Base-by-base conservation (phyloP, 2,797 vertebrate genomes). In the Myioborus melanocephalus region DNA sequence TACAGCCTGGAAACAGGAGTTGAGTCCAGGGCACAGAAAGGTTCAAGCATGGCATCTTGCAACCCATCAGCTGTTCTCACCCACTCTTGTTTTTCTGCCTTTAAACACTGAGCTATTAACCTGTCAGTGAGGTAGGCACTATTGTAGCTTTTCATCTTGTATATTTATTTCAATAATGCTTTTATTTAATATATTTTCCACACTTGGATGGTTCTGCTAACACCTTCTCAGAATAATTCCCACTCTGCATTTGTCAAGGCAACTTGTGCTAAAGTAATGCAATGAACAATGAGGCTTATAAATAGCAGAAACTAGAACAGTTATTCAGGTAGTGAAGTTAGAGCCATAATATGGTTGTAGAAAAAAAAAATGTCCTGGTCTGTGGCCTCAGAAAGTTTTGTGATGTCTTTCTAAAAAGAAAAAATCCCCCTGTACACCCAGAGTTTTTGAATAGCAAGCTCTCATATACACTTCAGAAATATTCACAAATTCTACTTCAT, bases 151-250 rank as follows among this genome's bases (percentile, higher is more conserved):
- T 92, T 87, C 22, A 72, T 44, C 72, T 81, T 2, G 0, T 68
- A 20, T 80, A 86, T 90, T 85, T 92, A 93, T 93, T 92, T 93
- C 85, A 79, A 72, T 87, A 82, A 94, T 55, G 46, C 35, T 84
- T 86, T 90, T 83, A 83, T 86, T 91, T 75, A 88, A 83, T 91
- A 34, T 83, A 52, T 96, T 93, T 95, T n/a, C 69, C 32, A 75
- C 65, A 66, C 70, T 82, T 94, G 47, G 56, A 56, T 84, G 50
- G 43, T 79, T 92, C 73, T 90, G 46, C 35, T 88, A 90, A 59
- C 47, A 68, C n/a, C 11, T 81, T 81, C 57, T 88, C 43, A n/a
- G 80, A 84, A 81, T 89, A 91, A 94, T 87, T 92, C 53, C n/a
- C 15, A 22, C 46, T 88, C 70, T 91, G 34, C 35, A 26, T 91